Base-by-base conservation (phyloP, 1,140 invertebrate genomes). In the Pseudomyrmex cubaensis region DNA sequence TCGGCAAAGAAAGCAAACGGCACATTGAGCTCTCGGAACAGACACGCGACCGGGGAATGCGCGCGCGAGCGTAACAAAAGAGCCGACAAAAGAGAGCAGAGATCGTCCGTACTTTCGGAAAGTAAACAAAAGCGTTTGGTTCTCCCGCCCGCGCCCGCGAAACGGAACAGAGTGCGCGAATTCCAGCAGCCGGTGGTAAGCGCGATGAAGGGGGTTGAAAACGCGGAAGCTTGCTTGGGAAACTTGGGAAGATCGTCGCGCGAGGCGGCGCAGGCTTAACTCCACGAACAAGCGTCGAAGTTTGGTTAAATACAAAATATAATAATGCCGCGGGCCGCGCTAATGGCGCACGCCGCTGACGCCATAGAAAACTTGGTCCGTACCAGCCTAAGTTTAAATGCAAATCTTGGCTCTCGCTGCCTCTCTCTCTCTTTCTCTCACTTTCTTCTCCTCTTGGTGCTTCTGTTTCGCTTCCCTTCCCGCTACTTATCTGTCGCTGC, bases 291-390 rank as follows among this genome's bases (percentile, higher is more conserved):
- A 80, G 74, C 63, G 82, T 83, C 72, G 61, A 89, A 89, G 73
- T 89, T 89, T 64, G 70, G 73, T 85, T 89, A 89, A 89, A 89
- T 89, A 89, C 82, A 85, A 83, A 89, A 89, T 89, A 89, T 82
- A 89, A 89, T 89, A 85, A 89, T 83, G 80, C 73, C 72, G 4
- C 17, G 76, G 72, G 66, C 57, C 52, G 54, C 59, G 62, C 57
- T 89, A 89, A 89, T 88, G 77, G 85, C 82, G 75, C 66, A n/a
- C 70, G 50, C 61, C 62, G 15, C 59, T 50, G 25, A 54, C 22
- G 46, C 70, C 54, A 63, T 17, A 73, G 85, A 82, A 82, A 88
- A 86, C 62, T 86, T 82, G 50, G 15, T 69, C 54, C 9, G 22
- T n/a, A 48, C 46, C 20, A 61, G 48, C 52, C 20, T 61, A 75